phyloP scores from a whole-genome alignment of 2,888 invertebrate genomes.

The Patella pellucida region DNA sequence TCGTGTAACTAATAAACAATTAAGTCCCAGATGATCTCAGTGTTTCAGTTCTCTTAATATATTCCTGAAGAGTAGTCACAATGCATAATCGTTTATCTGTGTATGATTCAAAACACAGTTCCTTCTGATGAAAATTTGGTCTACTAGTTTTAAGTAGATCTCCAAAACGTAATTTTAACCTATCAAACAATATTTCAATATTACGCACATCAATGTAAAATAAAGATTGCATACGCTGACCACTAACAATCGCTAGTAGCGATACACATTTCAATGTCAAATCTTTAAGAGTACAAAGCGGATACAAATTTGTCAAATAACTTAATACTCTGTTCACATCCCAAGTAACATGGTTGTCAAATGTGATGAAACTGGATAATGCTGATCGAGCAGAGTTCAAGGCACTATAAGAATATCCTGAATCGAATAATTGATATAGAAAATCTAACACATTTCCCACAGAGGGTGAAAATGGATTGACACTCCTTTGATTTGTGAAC shows the following conservation, averaged over 20 bases:
- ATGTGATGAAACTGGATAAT: neutral
- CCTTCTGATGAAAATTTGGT: slow-evolving; percentile 20
- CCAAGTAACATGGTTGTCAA: neutral
- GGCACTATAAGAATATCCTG: neutral
- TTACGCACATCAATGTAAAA: slow-evolving; percentile 23
- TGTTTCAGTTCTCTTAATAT: slow-evolving; percentile 16
- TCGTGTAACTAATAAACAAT: slow-evolving; percentile 34
- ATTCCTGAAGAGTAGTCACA: neutral
- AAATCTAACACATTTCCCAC: neutral
- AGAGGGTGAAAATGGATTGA: neutral
- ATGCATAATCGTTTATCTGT: slow-evolving; percentile 20
- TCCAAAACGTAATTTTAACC: slow-evolving; percentile 18
- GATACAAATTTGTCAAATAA: neutral
- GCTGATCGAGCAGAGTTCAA: neutral
- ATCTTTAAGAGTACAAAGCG: neutral
- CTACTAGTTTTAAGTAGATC: slow-evolving; percentile 26
- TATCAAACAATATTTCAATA: slow-evolving; percentile 8
- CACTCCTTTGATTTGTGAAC: neutral
- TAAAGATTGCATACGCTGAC: slow-evolving; percentile 22
- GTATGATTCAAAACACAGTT: neutral
- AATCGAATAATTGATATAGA: neutral
- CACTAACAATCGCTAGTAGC: slow-evolving; percentile 17
- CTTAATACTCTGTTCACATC: slow-evolving; percentile 18
- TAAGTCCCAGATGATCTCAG: slow-evolving; percentile 17
- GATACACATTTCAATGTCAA: neutral